Evolutionary conservation across 2,888 invertebrate species (phyloP).

Genomic region (Drosophila neonasuta): DNA sequence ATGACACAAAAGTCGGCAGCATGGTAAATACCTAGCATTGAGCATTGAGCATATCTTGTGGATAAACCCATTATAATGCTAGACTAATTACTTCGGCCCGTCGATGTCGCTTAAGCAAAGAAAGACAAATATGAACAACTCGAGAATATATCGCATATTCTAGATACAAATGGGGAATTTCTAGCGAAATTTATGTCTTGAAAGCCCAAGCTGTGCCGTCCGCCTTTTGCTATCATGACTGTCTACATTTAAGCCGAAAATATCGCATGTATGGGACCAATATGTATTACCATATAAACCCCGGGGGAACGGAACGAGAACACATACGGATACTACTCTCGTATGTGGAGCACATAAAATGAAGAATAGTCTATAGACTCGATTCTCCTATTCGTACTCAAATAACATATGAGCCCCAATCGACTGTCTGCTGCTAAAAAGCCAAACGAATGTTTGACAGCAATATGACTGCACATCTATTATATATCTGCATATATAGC

Average conservation of each 20-base stretch:
- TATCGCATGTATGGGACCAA: conserved; percentile 54
- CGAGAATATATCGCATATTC: background rate
- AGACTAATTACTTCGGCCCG: conserved; percentile 36
- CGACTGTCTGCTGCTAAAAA: conserved; percentile 61
- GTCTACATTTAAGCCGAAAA: conserved; percentile 29
- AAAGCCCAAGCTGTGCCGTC: conserved; percentile 8
- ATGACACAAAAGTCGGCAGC: conserved; percentile 40
- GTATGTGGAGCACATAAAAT: conserved; percentile 51
- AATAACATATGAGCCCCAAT: conserved; percentile 52
- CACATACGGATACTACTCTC: conserved; percentile 1
- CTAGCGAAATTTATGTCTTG: conserved; percentile 14
- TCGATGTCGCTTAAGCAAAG: no score
- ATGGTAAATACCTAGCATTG: conserved; percentile 25
- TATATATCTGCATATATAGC: conserved; percentile 14
- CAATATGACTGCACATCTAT: conserved; percentile 8
- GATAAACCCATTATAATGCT: conserved; percentile 41
- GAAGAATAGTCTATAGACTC: conserved; percentile 26
- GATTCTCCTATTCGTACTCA: conserved; percentile 23
- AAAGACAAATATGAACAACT: conserved; percentile 9
- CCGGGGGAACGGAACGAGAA: background rate
- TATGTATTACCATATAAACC: conserved; percentile 49
- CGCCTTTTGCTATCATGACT: conserved; percentile 37
- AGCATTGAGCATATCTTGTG: conserved; percentile 16
- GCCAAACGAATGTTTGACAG: conserved; percentile 47
- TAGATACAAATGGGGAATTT: background rate